Evolutionary conservation across 2,888 invertebrate species (phyloP), one percentile per base, ranked within the genome.

Genomic region (Calameuta idolon): DNA sequence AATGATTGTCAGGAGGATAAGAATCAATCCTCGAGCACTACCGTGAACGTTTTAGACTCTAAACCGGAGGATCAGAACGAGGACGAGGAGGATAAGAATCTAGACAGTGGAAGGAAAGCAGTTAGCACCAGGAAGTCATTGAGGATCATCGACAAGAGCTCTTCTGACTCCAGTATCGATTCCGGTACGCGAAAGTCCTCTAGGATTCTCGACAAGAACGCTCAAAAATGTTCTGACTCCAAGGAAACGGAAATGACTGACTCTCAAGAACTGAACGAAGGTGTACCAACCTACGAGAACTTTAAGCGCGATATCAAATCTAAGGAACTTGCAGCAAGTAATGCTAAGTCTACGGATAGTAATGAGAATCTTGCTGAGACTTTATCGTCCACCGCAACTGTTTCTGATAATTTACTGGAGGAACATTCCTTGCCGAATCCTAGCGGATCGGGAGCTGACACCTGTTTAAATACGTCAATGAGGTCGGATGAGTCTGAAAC

Each of bases 401-500:
- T 12, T 31, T 71, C 71, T 31, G 71, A 34, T 34, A 71, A 34
- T 34, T 31, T 71, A 34, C 71, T 71, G 15, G 33, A 34, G 33
- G 71, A 71, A 71, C 31, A 71, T 34, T 31, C 31, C 33, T 31
- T 34, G 71, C 71, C 71, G 71, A 31, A 71, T 23, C 31, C 33
- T 74, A 34, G 74, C 12, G 37, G 33, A 31, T 34, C 15, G 30
- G 37, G n/a, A 34, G 12, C 74, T 31, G 73, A 75, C 34, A 34
- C 34, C 30, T 1, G 37, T 33, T 35, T 76, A 23, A 79, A 77
- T 12, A 31, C 75, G 69, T 73, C 78, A n/a, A 31, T 40, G 15
- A 69, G 76, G 15, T 80, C 82, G 0, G 87, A 88, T 4, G 90
- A 90, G 12, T 81, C 81, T 2, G 91, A 91, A 78, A 90, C 90